Percentiles rank a stretch among this genome's conserved stretches.
phyloP scores from a whole-genome alignment of 2,888 invertebrate species.

The Ectemnius cavifrons region DNA sequence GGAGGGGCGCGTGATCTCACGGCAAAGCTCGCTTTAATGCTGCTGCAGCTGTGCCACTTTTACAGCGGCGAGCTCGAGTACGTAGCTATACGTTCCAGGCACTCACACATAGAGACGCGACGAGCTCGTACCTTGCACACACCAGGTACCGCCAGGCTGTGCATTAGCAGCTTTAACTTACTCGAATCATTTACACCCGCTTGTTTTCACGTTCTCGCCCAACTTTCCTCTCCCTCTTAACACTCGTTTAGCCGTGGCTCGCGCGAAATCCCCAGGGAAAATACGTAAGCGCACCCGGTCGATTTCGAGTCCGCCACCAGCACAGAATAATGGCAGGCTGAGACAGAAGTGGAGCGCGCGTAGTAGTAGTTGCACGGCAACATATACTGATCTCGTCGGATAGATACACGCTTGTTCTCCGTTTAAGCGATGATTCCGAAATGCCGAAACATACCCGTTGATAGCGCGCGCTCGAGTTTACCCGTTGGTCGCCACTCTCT shows the following conservation, averaged over 20 bases:
- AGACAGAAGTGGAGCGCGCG: background rate
- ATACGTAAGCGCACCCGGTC: background rate
- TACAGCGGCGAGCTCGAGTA: background rate
- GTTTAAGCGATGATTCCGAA: slow-evolving; percentile 1
- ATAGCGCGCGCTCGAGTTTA: background rate
- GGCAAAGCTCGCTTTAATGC: slow-evolving; percentile 9
- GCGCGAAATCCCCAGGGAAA: background rate
- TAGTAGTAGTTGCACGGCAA: background rate
- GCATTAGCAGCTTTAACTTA: slow-evolving; percentile 13
- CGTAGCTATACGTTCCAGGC: too few species aligned
- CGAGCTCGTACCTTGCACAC: too few species aligned
- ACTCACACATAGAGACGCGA: too few species aligned
- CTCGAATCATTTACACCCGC: slow-evolving; percentile 9
- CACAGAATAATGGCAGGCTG: background rate
- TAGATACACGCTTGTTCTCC: background rate
- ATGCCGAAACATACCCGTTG: background rate
- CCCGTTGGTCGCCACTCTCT: background rate
- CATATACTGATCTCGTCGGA: background rate
- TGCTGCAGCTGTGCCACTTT: slow-evolving; percentile 12
- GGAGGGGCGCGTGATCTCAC: slow-evolving; percentile 8
- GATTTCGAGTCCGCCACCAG: background rate
- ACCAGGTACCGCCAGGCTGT: background rate
- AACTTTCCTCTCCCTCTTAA: background rate
- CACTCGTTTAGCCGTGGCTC: background rate
- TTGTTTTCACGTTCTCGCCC: slow-evolving; percentile 7